phyloP scores from a whole-genome alignment of 2,888 invertebrate species.

The Lithosia quadra region DNA sequence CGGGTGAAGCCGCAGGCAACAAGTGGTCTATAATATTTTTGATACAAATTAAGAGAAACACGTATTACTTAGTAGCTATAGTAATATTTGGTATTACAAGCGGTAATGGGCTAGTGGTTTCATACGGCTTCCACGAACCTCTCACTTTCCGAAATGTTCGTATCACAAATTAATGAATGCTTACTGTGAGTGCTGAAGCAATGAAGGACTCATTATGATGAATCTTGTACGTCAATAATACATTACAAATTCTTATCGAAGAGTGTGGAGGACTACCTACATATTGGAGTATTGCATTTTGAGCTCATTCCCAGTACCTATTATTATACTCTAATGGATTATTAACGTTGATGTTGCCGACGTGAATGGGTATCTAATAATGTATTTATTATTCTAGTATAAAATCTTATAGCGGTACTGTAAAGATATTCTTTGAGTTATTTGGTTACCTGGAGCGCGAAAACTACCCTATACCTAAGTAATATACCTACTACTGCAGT shows the following conservation, averaged over 20 bases:
- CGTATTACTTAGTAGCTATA: neutral
- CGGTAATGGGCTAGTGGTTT: neutral
- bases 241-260: neutral
- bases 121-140: neutral
- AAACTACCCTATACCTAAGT: too few relatives aligned
- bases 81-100: neutral
- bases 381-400: neutral
- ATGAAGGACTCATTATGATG: neutral
- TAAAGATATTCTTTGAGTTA: neutral
- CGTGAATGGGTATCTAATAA: neutral
- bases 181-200: neutral
- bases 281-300: neutral
- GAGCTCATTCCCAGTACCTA: neutral
- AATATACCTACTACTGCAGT: too few relatives aligned
- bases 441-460: neutral
- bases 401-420: neutral
- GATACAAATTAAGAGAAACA: neutral
- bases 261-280: neutral
- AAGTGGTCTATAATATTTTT: neutral
- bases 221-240: constrained; percentile 2
- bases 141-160: neutral
- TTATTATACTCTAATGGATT: neutral
- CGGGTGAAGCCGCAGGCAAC: too few relatives aligned
- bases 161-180: constrained; percentile 1
- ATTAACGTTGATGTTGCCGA: neutral